Evolutionary conservation across 1,140 invertebrate genomes (phyloP), one percentile per base, ranked within the genome.

Genomic region (Tetraneura akinire): DNA sequence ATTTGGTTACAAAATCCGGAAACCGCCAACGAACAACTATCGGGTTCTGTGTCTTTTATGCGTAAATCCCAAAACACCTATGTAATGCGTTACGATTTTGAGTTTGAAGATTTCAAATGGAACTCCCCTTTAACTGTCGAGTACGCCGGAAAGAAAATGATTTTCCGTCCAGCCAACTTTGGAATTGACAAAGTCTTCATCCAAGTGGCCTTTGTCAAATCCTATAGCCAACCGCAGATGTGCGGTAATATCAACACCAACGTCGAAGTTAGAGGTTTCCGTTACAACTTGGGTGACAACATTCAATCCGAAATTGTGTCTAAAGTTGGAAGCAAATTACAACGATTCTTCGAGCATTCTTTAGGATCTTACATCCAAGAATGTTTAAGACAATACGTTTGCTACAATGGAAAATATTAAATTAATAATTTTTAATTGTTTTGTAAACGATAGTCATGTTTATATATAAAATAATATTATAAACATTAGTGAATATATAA

Each of bases 331-430:
- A 10, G 45, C 9, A 16, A 76, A 3, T 29, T 76, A 11, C 18
- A 18, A 26, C 73, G 32, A 16, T 76, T 76, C 32, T 18, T 76
- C 53, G 32, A 76, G 21, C 53, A 29, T 6, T 60, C 53, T 21
- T 26, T 60, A 13, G 73, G 10, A 26, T 32, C 10, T 8, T 16
- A 18, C 73, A 1, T 76, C 13, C 73, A 60, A 37, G 13, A 60
- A 18, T 16, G 14, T 10, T 57, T 76, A 21, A 37, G 18, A 47
- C 73, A 60, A 45, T 10, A 57, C 11, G 1, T 76, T 5, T 60
- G 3, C 21, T 14, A 57, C 29, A 21, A 0, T 6, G 16, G 42
- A 10, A 42, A 47, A 45, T 47, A 68, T 8, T 68, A 47, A 47
- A 26, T 68, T 6, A 0, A 23, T 13, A 4, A 4, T 37, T 4